Evolutionary conservation across 2,888 invertebrate genomes (phyloP), one percentile per base, ranked within the genome.

Genomic region (Tetramorium bicarinatum): DNA sequence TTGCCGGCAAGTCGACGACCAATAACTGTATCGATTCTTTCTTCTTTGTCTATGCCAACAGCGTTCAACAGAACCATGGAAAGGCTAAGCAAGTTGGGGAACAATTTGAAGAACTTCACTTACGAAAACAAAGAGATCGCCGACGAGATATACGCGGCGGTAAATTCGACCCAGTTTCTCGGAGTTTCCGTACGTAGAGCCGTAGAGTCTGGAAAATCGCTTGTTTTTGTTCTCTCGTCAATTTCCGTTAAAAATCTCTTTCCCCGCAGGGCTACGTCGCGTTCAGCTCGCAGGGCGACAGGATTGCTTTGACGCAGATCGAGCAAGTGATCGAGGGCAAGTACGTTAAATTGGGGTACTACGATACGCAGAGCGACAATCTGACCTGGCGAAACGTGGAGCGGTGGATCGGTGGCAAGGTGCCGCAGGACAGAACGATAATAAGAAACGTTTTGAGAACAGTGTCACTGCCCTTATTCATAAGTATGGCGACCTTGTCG

Each of bases 41-140:
- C 18, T 41, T 21, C 49, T 62, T 29, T 67, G 71, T 79, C 38
- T 80, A 47, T 72, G 13, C 21, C 95, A 95, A 66, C 95, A 97
- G 98, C 99, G 21, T 98, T 99, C 94, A 99, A 99, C 95, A 99
- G 99, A 95, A 99, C 99, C 34, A 98, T 98, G 97, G 97, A 97
- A 91, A 97, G 97, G 88, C 96, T 99, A 79, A 96, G 97, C 90
- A 97, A 97, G 92, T 96, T 96, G 87, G 98, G 98, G 41, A 97
- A 97, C 93, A 97, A 97, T 90, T 95, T 99, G 91, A 99, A 99
- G 94, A 98, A 99, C 95, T 99, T 99, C 95, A 98, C 98, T 77
- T 99, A 99, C 95, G 98, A 98, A 59, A 98, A 99, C 95, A 98
- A 98, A 94, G 97, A 98, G 94, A 99, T 99, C 84, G 99, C 99